phyloP scores from a whole-genome alignment of 2,113 vertebrate genomes.

The Ceyx melanurus region DNA sequence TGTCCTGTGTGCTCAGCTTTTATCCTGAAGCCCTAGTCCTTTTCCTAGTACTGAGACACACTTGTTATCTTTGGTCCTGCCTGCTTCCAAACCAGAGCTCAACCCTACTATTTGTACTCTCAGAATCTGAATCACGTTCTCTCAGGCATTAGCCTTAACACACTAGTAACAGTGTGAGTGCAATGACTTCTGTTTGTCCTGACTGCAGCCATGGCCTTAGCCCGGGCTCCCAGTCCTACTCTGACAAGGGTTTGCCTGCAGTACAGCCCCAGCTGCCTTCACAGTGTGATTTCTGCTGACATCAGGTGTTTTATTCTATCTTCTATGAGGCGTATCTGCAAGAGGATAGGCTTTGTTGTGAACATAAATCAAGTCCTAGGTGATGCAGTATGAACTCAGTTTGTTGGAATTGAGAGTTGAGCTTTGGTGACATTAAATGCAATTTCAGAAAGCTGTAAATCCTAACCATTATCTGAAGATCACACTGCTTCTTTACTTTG shows the following conservation, averaged over 20 bases:
- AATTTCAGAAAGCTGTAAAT: not conserved
- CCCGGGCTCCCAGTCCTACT: too few species aligned
- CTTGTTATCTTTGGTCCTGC: not conserved
- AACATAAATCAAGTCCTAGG: not conserved
- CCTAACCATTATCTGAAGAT: not conserved
- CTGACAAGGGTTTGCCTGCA: not conserved
- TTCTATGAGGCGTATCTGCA: not conserved
- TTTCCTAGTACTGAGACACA: not conserved
- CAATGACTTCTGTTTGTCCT: not conserved
- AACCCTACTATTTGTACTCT: not conserved
- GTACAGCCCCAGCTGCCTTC: fast-evolving
- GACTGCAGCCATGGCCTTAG: too few species aligned
- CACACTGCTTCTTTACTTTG: not conserved
- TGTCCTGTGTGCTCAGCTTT: not conserved
- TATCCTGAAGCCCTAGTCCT: not conserved
- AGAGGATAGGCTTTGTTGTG: not conserved
- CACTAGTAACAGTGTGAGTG: not conserved
- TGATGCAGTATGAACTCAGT: not conserved
- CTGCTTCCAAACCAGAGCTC: not conserved
- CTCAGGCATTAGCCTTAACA: not conserved
- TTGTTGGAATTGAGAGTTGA: not conserved
- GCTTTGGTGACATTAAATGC: not conserved
- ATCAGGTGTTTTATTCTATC: not conserved
- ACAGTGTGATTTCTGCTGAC: not conserved
- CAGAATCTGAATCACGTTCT: not conserved